These are phyloP conservation scores for Astropecten irregularis DNA, from an alignment of 53 echinoderm and acorn worm genomes.

Conservation along the genomic window DNA sequence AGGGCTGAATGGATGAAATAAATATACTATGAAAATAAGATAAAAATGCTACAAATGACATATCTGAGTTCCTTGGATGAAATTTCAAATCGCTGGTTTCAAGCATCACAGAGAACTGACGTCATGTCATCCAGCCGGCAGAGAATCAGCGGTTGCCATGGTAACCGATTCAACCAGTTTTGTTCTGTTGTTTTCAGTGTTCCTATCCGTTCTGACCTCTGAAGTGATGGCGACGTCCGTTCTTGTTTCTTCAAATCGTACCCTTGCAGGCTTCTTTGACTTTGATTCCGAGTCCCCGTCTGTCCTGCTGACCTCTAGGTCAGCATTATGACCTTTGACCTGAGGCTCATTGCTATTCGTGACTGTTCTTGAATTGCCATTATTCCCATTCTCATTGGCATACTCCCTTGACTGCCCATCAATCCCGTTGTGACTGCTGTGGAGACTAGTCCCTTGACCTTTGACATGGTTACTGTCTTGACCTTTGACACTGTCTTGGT, in stretches of 20 bases:
- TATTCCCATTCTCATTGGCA: background rate
- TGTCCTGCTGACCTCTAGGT: background rate
- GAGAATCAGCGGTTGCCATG: background rate
- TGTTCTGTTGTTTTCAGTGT: slow-evolving; percentile 4
- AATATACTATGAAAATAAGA: too few relatives aligned
- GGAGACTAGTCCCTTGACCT: background rate
- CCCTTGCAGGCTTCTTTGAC: background rate
- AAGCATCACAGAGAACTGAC: too few relatives aligned
- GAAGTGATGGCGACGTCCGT: too few relatives aligned
- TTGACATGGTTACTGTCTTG: background rate
- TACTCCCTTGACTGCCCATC: background rate
- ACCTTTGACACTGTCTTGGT: too few relatives aligned
- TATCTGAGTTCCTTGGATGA: too few relatives aligned
- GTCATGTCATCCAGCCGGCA: slow-evolving; percentile 5
- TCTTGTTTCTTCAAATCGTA: background rate
- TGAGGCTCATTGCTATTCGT: slow-evolving; percentile 3
- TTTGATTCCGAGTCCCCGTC: background rate
- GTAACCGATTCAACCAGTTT: background rate
- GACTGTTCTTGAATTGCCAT: background rate
- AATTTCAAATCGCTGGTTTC: too few relatives aligned
- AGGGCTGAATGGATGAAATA: too few relatives aligned
- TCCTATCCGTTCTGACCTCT: background rate
- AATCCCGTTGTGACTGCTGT: background rate
- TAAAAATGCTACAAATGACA: too few relatives aligned
- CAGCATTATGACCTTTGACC: slow-evolving; percentile 25